A percentile compares a stretch with the other conserved stretches of the same genome.
Evolutionary conservation across 30 jellyfish, hydroid and myxozoan genomes (phyloP).

Genomic region (Pseudorhiza aurosa): DNA sequence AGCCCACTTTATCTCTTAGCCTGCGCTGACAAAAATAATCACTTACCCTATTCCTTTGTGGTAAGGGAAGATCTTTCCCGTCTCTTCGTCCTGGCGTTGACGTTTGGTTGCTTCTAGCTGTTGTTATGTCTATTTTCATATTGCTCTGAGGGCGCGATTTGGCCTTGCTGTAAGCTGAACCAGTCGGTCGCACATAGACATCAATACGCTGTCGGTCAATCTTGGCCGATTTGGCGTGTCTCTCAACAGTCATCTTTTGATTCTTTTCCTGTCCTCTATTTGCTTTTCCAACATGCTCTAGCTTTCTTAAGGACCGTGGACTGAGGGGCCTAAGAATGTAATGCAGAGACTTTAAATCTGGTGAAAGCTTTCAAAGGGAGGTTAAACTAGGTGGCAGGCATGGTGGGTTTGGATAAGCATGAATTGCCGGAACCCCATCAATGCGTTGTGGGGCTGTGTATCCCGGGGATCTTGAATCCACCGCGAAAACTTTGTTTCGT

Average conservation of each 20-base stretch:
- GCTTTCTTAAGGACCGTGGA: conserved; percentile 43
- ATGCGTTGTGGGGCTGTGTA: too few species aligned
- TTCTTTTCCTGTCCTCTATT: neutral
- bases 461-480: too few species aligned
- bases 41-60: conserved; percentile 11
- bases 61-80: conserved; percentile 2
- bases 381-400: too few species aligned
- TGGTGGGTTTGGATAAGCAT: too few species aligned
- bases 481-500: too few species aligned
- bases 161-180: conserved; percentile 41
- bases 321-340: conserved; percentile 27
- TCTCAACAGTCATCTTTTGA: conserved; percentile 22
- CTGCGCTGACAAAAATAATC: too few species aligned
- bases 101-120: conserved; percentile 37
- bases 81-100: conserved; percentile 39
- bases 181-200: conserved; percentile 50
- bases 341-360: neutral
- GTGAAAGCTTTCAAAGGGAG: too few species aligned
- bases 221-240: conserved; percentile 65
- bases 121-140: conserved; percentile 1
- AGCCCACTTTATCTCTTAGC: too few species aligned
- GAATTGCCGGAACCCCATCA: too few species aligned
- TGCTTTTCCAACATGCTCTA: neutral
- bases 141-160: conserved; percentile 45
- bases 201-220: conserved; percentile 55